Base-by-base conservation (phyloP, 2,797 vertebrate genomes). In the Anisognathus igniventris region DNA sequence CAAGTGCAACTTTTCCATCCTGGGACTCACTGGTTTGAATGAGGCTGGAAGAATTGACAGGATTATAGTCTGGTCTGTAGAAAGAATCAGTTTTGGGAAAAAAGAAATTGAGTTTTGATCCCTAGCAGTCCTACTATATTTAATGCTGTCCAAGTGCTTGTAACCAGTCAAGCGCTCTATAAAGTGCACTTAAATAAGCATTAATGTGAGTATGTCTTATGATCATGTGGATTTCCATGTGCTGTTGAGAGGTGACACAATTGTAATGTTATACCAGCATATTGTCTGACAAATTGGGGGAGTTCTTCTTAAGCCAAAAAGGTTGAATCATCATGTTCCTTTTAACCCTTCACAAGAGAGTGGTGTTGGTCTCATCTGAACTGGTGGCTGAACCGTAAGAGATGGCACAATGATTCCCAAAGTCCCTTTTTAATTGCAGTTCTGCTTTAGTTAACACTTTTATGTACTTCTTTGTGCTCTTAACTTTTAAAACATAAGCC, bases 291-390 rank as follows among this genome's bases (percentile, higher is more conserved):
- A 64, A 80, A 88, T 2, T 92, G 81, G 42, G 48, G 57, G 68
- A 77, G 67, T 82, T 94, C 81, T 83, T 75, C 81, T 57, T 92
- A 42, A 90, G 78, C 87, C 94, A 93, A 33, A 91, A 82, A 82
- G 31, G 57, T 83, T 92, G 87, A 92, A 89, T 95, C 84, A 93
- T 94, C 87, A 39, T 24, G 20, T 96, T 94, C 53, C 64, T 96
- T 95, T 94, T 95, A 96, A 89, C 87, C 48, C 72, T 75, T 91
- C 53, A 31, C 57, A 73, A 87, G 53, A 85, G 73, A 77, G 39
- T 70, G 50, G 20, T 53, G 56, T 65, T 91, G 64, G 64, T 93
- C 78, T 91, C 67, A 74, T 47, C 77, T 96, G 92, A 96, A 82
- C 89, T 67, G 40, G 35, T 85, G 39, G 17, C 45, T 87, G 60